Percentiles rank a stretch among this genome's conserved stretches.
phyloP scores from a whole-genome alignment of 1,140 invertebrate species.

The Reticulitermes speratus region DNA sequence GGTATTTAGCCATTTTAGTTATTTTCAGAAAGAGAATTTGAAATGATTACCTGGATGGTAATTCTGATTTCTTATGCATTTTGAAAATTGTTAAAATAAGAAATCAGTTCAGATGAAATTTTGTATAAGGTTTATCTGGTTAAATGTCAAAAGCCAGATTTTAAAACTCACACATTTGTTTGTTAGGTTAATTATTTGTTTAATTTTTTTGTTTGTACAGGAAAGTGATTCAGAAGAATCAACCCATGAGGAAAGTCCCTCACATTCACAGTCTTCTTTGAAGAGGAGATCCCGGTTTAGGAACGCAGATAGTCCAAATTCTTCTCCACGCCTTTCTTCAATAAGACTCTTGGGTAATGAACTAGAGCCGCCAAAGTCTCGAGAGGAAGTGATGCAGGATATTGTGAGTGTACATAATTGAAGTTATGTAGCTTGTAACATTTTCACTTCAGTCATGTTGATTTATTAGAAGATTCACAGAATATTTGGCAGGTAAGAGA shows the following conservation, averaged over 20 bases:
- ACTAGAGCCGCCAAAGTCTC: slow-evolving; percentile 26
- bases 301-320: slow-evolving; percentile 46
- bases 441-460: background rate
- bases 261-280: slow-evolving; percentile 24
- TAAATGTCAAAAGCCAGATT: too few relatives aligned
- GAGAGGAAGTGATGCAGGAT: slow-evolving; percentile 55
- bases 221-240: slow-evolving; percentile 58
- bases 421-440: background rate
- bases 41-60: too few relatives aligned
- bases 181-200: background rate
- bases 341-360: background rate
- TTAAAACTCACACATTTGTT: too few relatives aligned
- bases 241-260: slow-evolving; percentile 33
- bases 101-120: too few relatives aligned
- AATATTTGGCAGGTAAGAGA: too few relatives aligned
- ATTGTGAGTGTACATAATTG: slow-evolving; percentile 42
- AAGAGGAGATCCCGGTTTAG: slow-evolving; percentile 48
- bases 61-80: too few relatives aligned
- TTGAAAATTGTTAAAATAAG: too few relatives aligned
- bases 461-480: too few relatives aligned
- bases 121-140: too few relatives aligned
- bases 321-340: slow-evolving; percentile 21
- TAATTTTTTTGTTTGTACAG: slow-evolving; percentile 39
- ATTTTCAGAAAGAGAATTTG: too few relatives aligned
- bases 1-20: too few relatives aligned